phyloP scores from a whole-genome alignment of 2,113 vertebrate genomes.

The Chionomys nivalis region DNA sequence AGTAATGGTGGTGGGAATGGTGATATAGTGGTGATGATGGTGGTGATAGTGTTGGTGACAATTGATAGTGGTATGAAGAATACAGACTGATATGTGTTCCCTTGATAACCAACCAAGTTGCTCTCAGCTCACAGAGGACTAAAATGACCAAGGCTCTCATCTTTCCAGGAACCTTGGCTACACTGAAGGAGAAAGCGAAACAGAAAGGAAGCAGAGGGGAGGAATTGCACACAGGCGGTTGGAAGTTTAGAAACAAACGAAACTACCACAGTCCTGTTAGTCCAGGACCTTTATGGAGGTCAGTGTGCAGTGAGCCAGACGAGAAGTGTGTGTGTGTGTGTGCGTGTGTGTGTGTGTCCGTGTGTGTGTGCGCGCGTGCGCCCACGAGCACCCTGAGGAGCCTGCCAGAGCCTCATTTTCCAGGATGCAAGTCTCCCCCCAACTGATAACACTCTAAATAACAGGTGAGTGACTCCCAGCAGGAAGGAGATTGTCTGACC shows the following conservation, averaged over 20 bases:
- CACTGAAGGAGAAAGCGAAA: background rate
- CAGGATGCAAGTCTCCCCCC: constrained; percentile 88
- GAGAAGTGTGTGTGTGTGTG: constrained; percentile 11
- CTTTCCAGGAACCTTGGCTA: background rate
- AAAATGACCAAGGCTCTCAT: background rate
- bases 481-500: constrained; percentile 99
- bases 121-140: background rate
- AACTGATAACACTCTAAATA: constrained; percentile 98
- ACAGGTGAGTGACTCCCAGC: constrained; percentile 99
- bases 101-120: background rate
- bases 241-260: constrained; percentile 59
- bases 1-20: background rate
- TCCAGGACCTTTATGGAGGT: constrained; percentile 88
- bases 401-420: constrained; percentile 88
- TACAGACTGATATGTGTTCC: background rate
- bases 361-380: background rate
- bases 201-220: too few species aligned
- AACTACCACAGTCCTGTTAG: constrained; percentile 85
- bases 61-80: background rate
- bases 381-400: constrained; percentile 74
- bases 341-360: too few species aligned
- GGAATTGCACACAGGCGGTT: background rate
- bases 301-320: constrained; percentile 87
- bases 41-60: background rate
- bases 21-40: background rate